Evolutionary conservation across 2,888 invertebrate genomes (phyloP).

Genomic region (Troglohyphantes excavatus): DNA sequence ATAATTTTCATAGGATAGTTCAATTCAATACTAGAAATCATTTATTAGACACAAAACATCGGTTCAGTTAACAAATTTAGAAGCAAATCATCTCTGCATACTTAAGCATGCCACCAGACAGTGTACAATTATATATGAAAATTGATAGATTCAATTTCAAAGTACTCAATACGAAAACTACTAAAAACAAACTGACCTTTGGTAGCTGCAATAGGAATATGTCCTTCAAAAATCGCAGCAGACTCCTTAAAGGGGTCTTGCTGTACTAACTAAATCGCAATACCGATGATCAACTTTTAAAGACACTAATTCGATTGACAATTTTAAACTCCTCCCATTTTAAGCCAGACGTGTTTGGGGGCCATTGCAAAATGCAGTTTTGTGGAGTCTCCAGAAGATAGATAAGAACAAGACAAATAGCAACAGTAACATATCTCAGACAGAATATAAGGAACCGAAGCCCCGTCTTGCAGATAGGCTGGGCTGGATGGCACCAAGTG

Average conservation of each 20-base stretch:
- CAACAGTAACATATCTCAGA: neutral
- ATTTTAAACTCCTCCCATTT: neutral
- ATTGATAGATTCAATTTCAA: too few relatives aligned
- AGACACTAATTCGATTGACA: neutral
- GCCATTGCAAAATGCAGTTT: neutral
- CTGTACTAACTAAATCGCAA: neutral
- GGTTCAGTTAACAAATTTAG: too few relatives aligned
- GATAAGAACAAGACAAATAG: too few relatives aligned
- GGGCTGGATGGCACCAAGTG: neutral
- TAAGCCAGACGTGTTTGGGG: neutral
- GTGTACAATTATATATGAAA: too few relatives aligned
- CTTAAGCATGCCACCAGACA: too few relatives aligned
- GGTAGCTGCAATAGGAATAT: neutral
- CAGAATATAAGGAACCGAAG: neutral
- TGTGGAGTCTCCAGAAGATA: too few relatives aligned
- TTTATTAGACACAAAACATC: too few relatives aligned
- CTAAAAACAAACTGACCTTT: neutral
- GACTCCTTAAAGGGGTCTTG: neutral
- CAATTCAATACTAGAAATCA: too few relatives aligned
- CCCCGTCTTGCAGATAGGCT: neutral
- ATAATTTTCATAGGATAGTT: too few relatives aligned
- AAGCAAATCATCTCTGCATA: too few relatives aligned
- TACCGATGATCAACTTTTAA: neutral
- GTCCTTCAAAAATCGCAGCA: neutral
- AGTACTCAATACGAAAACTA: too few relatives aligned